Evolutionary conservation across 2,888 invertebrate species (phyloP).

Genomic region (Acronicta leporina): DNA sequence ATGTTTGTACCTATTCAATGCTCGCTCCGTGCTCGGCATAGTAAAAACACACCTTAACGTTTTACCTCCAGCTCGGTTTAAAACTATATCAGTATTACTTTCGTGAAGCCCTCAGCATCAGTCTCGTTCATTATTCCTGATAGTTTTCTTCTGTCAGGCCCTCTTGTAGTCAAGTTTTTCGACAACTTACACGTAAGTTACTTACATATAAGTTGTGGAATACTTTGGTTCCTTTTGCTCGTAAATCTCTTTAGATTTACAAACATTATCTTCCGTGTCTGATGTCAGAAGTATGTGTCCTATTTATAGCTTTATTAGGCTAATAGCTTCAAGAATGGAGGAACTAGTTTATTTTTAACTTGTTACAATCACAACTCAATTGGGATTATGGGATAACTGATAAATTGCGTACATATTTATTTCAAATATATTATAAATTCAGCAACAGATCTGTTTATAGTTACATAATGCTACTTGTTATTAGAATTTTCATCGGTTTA

Average conservation of each 20-base stretch:
- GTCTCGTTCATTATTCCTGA: neutral
- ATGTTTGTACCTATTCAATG: slow-evolving; percentile 46
- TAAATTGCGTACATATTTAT: too few species aligned
- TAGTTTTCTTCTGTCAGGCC: too few species aligned
- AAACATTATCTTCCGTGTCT: slow-evolving; percentile 36
- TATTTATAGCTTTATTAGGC: slow-evolving; percentile 46
- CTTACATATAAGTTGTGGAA: neutral
- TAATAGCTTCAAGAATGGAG: slow-evolving; percentile 38
- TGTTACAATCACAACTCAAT: too few species aligned
- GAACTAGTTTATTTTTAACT: slow-evolving; percentile 6
- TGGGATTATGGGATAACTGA: too few species aligned
- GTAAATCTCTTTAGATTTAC: slow-evolving; percentile 12
- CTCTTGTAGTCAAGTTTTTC: too few species aligned
- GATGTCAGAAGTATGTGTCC: slow-evolving; percentile 29
- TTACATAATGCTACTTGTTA: too few species aligned
- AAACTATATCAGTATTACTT: slow-evolving; percentile 13
- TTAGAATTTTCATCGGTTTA: too few species aligned
- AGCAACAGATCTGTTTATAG: too few species aligned
- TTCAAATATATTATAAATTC: too few species aligned
- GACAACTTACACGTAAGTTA: too few species aligned
- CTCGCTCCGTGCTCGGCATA: slow-evolving; percentile 42
- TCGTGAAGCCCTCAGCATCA: neutral
- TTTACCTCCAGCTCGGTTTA: slow-evolving; percentile 25
- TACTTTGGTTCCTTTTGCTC: slow-evolving; percentile 32
- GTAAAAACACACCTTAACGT: slow-evolving; percentile 26